phyloP scores from a whole-genome alignment of 1,140 invertebrate species.

The Halotydeus destructor region DNA sequence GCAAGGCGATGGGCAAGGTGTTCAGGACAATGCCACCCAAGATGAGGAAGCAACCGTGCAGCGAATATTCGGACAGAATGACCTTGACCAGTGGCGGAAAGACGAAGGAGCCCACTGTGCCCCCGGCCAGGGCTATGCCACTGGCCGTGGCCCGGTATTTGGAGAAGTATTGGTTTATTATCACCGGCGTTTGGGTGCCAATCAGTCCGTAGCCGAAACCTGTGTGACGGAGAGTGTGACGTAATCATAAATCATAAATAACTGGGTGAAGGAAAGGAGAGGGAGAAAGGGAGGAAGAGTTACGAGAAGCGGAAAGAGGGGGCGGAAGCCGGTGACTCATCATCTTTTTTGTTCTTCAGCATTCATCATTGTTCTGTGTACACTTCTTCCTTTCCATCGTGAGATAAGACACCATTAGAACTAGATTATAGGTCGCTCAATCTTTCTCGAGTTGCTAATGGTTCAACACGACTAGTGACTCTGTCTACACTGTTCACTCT shows the following conservation, averaged over 20 bases:
- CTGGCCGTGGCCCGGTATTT: constrained; percentile 21
- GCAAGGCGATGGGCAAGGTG: constrained; percentile 50
- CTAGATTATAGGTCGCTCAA: too few species aligned
- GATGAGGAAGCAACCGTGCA: constrained; percentile 32
- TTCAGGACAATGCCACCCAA: constrained; percentile 60
- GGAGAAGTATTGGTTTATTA: constrained; percentile 23
- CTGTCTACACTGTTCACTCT: neutral
- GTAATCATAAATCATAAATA: too few species aligned
- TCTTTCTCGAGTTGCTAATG: too few species aligned
- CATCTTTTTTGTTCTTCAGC: neutral
- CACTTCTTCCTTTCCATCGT: too few species aligned
- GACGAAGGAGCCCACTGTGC: constrained; percentile 23
- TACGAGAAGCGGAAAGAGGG: neutral
- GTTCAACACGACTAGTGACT: neutral
- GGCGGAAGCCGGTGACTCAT: neutral
- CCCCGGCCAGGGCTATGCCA: constrained; percentile 23
- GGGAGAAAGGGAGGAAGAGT: too few species aligned
- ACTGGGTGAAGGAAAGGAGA: too few species aligned
- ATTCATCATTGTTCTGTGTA: too few species aligned
- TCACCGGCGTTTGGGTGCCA: constrained; percentile 21
- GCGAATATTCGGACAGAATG: constrained; percentile 13
- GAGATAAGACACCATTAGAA: too few species aligned
- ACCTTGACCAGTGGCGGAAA: constrained; percentile 22
- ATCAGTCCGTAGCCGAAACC: constrained; percentile 22
- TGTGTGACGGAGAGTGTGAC: constrained; percentile 24